phyloP scores from a whole-genome alignment of 92 coral and sea anemone genomes.

The Epizoanthus illoricatus region DNA sequence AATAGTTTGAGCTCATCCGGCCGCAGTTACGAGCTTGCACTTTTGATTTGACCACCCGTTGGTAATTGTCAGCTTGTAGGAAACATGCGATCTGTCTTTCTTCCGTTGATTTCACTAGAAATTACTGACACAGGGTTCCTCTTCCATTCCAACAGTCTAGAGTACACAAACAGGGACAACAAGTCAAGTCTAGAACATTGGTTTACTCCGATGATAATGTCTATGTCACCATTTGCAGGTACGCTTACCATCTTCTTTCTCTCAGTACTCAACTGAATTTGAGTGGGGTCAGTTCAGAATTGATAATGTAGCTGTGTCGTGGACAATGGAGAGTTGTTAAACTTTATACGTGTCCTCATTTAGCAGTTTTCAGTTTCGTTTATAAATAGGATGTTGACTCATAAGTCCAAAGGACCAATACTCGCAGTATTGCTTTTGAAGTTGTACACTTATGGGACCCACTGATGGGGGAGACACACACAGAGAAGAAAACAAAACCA shows the following conservation, averaged over 20 bases:
- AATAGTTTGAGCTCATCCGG: conserved; percentile 38
- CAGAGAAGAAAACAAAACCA: background rate
- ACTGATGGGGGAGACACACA: background rate
- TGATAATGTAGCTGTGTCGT: background rate
- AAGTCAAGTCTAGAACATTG: background rate
- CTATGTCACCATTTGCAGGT: conserved; percentile 19
- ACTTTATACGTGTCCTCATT: conserved; percentile 1
- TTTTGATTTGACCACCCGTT: conserved; percentile 39
- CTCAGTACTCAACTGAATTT: no score
- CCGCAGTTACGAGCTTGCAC: conserved; percentile 1
- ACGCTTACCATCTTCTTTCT: background rate
- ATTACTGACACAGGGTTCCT: conserved; percentile 30
- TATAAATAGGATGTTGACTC: background rate
- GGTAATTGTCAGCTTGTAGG: conserved; percentile 31
- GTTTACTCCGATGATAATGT: background rate
- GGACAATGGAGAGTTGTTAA: conserved; percentile 3
- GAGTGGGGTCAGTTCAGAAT: no score
- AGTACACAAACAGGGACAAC: background rate
- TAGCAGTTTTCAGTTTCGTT: conserved; percentile 10
- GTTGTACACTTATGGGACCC: background rate
- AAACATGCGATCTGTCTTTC: conserved; percentile 24
- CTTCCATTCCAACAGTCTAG: conserved; percentile 30
- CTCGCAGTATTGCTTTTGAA: background rate
- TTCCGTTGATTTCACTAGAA: conserved; percentile 29
- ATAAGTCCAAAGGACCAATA: background rate